A percentile compares a stretch with the other conserved stretches of the same genome.
Conservation (phyloP, 1,140 invertebrate genomes). For the Stegodyphus mimosarum region DNA sequence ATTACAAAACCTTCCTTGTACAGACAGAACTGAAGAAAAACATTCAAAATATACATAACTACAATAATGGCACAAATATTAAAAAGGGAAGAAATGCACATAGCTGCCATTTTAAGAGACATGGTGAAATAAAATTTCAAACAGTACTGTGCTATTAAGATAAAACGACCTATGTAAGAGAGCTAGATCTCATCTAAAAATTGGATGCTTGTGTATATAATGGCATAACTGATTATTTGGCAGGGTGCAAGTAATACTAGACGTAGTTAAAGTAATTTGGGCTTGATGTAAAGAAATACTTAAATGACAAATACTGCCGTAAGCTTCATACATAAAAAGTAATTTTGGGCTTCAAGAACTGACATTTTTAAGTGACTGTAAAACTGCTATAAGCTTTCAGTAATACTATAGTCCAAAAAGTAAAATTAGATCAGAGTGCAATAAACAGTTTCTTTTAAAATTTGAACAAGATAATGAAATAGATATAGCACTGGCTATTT, state of each 20-base stretch:
- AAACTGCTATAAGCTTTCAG: not conserved
- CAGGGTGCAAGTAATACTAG: not conserved
- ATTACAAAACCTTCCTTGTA: too few relatives aligned
- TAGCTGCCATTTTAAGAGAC: too few relatives aligned
- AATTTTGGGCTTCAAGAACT: constrained; percentile 21
- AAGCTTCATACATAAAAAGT: not conserved
- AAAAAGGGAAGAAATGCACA: too few relatives aligned
- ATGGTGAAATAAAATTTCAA: too few relatives aligned
- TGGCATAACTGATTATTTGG: not conserved
- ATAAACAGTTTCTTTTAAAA: constrained; percentile 36
- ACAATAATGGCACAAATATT: too few relatives aligned
- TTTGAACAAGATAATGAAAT: constrained; percentile 36
- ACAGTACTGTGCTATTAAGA: too few relatives aligned
- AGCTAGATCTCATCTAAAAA: too few relatives aligned
- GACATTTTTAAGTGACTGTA: not conserved
- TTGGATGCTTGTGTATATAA: too few relatives aligned
- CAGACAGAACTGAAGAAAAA: too few relatives aligned
- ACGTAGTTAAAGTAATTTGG: not conserved
- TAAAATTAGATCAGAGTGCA: constrained; percentile 13
- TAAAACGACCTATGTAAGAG: too few relatives aligned
- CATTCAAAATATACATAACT: too few relatives aligned
- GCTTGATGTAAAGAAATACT: not conserved
- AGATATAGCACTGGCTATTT: constrained; percentile 22
- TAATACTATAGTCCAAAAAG: not conserved
- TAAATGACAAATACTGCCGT: not conserved